A percentile compares a stretch with the other conserved stretches of the same genome.
Conservation (phyloP, 2,797 vertebrate genomes). For the Tiaroga cobitis region DNA sequence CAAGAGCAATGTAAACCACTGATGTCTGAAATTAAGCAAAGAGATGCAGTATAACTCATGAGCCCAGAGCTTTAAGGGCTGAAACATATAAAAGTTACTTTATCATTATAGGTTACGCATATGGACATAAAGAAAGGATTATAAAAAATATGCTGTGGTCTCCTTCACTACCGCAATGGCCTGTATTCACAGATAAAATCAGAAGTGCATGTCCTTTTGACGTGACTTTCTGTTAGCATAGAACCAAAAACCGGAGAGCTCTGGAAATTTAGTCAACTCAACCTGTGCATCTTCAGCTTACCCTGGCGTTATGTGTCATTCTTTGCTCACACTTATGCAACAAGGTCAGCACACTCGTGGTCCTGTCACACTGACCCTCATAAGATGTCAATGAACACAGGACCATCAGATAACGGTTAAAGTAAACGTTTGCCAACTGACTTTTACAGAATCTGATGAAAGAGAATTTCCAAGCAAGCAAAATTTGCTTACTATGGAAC, state of each 20-base stretch:
- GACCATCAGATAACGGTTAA: slow-evolving; percentile 49
- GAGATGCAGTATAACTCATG: not conserved
- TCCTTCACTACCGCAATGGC: not conserved
- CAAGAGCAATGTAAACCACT: not conserved
- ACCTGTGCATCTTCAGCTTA: slow-evolving; percentile 1
- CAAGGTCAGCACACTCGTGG: slow-evolving; percentile 53
- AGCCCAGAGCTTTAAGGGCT: not conserved
- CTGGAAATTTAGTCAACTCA: slow-evolving; percentile 1
- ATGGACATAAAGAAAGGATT: not conserved
- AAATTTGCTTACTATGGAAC: not conserved
- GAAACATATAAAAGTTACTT: not conserved
- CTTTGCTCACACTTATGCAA: slow-evolving; percentile 32
- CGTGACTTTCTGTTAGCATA: not conserved
- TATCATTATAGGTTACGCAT: not conserved
- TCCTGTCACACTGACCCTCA: slow-evolving; percentile 30
- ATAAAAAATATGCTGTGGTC: not conserved
- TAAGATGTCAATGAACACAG: slow-evolving; percentile 57
- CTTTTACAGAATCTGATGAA: slow-evolving; percentile 29
- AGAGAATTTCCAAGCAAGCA: slow-evolving; percentile 21
- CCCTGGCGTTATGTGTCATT: slow-evolving; percentile 29
- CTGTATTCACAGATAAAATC: not conserved
- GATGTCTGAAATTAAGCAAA: not conserved
- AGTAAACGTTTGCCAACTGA: slow-evolving; percentile 28
- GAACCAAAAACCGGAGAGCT: not conserved
- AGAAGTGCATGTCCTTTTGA: not conserved